phyloP scores from a whole-genome alignment of 2,113 vertebrate species.

The Clupea harengus region DNA sequence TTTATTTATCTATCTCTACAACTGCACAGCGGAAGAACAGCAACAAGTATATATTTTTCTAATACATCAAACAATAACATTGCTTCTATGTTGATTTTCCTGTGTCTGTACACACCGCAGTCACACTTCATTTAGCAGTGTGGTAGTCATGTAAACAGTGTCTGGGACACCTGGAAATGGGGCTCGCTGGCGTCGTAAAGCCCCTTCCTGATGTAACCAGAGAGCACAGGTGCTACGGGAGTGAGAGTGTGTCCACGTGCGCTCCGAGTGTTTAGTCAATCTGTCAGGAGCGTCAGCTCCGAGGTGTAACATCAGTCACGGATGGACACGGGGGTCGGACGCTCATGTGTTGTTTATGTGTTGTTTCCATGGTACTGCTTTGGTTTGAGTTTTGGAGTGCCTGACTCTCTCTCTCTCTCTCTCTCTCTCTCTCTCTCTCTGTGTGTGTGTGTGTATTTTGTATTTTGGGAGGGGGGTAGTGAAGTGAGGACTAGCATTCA shows the following conservation, averaged over 20 bases:
- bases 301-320: neutral
- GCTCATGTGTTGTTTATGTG: neutral
- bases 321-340: neutral
- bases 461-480: neutral
- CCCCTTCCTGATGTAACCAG: neutral
- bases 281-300: neutral
- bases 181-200: neutral
- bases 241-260: neutral
- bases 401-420: too few species aligned
- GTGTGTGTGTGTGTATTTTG: neutral
- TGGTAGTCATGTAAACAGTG: neutral
- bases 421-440: neutral
- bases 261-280: neutral
- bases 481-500: neutral
- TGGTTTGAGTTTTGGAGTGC: neutral
- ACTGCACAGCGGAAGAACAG: neutral
- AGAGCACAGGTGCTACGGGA: neutral
- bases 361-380: neutral
- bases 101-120: neutral
- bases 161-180: neutral
- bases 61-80: neutral
- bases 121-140: neutral
- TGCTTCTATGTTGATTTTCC: neutral
- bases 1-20: neutral
- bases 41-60: neutral